Base-by-base conservation (phyloP, 2,888 invertebrate genomes). In the Celastrina argiolus region DNA sequence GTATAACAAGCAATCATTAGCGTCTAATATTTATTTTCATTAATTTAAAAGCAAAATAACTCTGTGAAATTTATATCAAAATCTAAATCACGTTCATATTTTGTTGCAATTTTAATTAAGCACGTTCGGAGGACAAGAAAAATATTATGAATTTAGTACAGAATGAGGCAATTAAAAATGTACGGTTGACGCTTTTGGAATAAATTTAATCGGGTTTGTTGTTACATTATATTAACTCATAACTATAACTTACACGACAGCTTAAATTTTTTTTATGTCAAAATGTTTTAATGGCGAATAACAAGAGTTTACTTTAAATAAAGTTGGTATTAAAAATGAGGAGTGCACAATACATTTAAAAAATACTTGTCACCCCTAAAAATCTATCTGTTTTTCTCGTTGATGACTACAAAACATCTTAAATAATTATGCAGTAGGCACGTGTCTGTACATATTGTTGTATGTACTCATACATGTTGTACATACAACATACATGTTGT, bases 61-160 rank as follows among this genome's bases (percentile, higher is more conserved):
- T 5, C 5, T 4, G 51, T 26, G 51, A 14, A 58, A 58, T 58
- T 58, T 31, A 3, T 58, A 58, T 58, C 31, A 8, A 58, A 58
- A 58, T 58, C 51, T 58, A 31, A 58, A 58, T 58, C 58, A 31
- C 28, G 58, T 58, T 58, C 58, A 58, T 31, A 58, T 58, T 58
- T 58, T 31, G 58, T 58, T 31, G 31, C 31, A 58, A 58, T 31
- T 58, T 58, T 58, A 58, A 58, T 58, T 58, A 58, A 31, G 58
- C 58, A 58, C 31, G 58, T 58, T 31, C 58, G 14, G 58, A 58
- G 31, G 31, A 58, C 58, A 58, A 16, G 31, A 58, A 31, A 58
- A 58, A 58, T 58, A 10, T 58, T 58, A 10, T 58, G 58, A 58
- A 16, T 58, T 58, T 31, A 31, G 7, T 58, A 58, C 14, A 58